A percentile compares a stretch with the other conserved stretches of the same genome.
phyloP scores from a whole-genome alignment of 2,888 invertebrate genomes.

The Ormyrus thymus region DNA sequence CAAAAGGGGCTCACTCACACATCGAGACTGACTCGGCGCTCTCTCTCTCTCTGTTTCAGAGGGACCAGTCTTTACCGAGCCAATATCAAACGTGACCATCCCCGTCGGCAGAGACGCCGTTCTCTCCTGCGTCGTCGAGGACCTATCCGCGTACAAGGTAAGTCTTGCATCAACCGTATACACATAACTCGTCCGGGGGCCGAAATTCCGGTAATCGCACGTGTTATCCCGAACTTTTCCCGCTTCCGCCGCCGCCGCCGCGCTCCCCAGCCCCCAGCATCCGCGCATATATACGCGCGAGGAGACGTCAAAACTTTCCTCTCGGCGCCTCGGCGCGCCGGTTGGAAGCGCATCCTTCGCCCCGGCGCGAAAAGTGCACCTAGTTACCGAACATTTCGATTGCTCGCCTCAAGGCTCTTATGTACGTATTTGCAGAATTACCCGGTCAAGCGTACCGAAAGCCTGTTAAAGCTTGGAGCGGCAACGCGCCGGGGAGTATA shows the following conservation, averaged over 20 bases:
- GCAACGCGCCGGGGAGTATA: background rate
- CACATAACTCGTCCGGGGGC: background rate
- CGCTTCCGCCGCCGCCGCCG: background rate
- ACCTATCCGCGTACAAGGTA: conserved; percentile 90
- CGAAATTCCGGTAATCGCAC: conserved; percentile 36
- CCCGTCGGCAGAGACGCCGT: conserved; percentile 90
- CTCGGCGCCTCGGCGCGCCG: background rate
- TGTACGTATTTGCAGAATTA: conserved; percentile 6
- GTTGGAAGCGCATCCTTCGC: background rate
- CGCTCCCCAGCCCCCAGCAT: background rate
- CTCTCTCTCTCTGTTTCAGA: conserved; percentile 77
- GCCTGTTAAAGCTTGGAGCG: background rate
- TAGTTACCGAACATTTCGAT: conserved; percentile 35
- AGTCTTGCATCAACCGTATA: conserved; percentile 56
- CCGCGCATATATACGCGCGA: background rate
- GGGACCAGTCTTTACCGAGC: conserved; percentile 87
- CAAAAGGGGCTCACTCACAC: conserved; percentile 14
- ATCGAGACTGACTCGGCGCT: background rate
- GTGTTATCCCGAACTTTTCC: conserved; percentile 26
- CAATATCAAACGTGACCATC: conserved; percentile 89
- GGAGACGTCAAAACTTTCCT: conserved; percentile 42
- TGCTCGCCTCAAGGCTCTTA: background rate
- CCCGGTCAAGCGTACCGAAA: conserved; percentile 16
- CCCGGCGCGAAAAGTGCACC: conserved; percentile 16
- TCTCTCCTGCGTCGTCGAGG: conserved; percentile 89